Percentiles rank a stretch among this genome's conserved stretches.
Evolutionary conservation across 2,113 vertebrate genomes (phyloP).

Genomic region (Sula dactylatra): DNA sequence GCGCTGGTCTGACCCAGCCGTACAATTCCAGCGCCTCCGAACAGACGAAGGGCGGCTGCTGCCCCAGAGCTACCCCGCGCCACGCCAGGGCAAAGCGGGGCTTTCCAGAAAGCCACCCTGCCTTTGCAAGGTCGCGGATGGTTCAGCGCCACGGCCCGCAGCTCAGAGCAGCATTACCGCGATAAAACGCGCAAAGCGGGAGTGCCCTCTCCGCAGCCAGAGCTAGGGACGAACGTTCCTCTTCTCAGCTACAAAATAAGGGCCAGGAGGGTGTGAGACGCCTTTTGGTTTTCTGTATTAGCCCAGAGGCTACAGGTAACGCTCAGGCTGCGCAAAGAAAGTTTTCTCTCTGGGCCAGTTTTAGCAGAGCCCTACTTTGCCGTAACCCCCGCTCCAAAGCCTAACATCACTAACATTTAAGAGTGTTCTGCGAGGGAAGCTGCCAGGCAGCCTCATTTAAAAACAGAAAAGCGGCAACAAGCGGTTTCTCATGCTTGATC

Average conservation of each 20-base stretch:
- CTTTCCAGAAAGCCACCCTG: neutral
- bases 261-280: neutral
- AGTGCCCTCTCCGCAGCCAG: neutral
- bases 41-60: neutral
- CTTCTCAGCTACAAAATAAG: neutral
- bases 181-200: neutral
- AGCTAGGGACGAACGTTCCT: neutral
- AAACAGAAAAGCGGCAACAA: conserved; percentile 64
- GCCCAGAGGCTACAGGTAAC: neutral
- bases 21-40: neutral
- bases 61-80: neutral
- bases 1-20: neutral
- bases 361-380: neutral
- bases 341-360: conserved; percentile 3
- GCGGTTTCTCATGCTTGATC: conserved; percentile 69
- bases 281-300: neutral
- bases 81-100: neutral
- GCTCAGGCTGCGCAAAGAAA: neutral
- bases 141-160: neutral
- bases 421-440: neutral
- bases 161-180: neutral
- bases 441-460: conserved; percentile 52
- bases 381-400: neutral
- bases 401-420: neutral
- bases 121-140: conserved; percentile 8